Conservation (phyloP, 2,888 invertebrate genomes). For the Drosophila borealis region DNA sequence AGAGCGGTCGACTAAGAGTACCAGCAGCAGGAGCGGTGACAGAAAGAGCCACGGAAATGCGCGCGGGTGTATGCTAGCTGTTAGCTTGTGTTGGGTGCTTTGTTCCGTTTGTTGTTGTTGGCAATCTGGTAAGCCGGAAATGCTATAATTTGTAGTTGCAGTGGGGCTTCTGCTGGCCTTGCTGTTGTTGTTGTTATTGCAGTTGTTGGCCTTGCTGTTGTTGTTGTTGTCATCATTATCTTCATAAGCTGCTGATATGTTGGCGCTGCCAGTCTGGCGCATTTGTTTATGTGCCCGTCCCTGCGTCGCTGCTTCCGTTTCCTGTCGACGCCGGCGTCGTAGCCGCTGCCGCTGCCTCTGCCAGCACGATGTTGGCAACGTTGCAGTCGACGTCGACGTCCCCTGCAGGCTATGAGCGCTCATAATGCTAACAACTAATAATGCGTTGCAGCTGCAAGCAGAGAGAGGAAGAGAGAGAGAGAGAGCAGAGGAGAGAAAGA, state of each 20-base stretch:
- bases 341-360: conserved; percentile 22
- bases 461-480: not conserved
- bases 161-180: conserved; percentile 16
- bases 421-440: conserved; percentile 56
- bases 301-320: conserved; percentile 40
- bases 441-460: conserved; percentile 31
- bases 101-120: conserved; percentile 27
- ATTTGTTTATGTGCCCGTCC: conserved; percentile 57
- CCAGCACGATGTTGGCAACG: conserved; percentile 17
- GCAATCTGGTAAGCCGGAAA: conserved; percentile 56
- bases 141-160: conserved; percentile 59
- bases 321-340: conserved; percentile 32
- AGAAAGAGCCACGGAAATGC: conserved; percentile 21
- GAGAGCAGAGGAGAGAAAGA: not conserved
- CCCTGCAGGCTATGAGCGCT: conserved; percentile 33
- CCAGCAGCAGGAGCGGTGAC: conserved; percentile 19
- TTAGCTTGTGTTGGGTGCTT: conserved; percentile 17
- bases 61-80: conserved; percentile 8
- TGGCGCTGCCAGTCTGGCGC: conserved; percentile 42
- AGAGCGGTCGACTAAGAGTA: conserved; percentile 32
- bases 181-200: conserved; percentile 20
- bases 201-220: conserved; percentile 7
- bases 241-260: conserved; percentile 74
- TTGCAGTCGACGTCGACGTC: conserved; percentile 21
- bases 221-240: conserved; percentile 37